These are phyloP conservation scores for Empis livida DNA, from an alignment of 2,888 invertebrate species.

Conservation along the genomic window DNA sequence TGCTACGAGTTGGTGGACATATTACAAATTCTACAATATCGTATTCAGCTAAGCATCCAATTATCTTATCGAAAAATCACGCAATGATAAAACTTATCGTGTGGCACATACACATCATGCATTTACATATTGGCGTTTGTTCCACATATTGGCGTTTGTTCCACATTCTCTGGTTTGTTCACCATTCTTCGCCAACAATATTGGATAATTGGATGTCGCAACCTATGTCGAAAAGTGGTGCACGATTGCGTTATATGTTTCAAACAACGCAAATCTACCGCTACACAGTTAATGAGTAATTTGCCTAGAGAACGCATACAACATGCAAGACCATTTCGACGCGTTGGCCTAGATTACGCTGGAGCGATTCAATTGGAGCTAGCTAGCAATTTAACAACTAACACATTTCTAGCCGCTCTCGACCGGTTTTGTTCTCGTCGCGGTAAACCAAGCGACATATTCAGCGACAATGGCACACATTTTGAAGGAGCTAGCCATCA, in stretches of 20 bases:
- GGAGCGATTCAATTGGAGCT: conserved; percentile 1
- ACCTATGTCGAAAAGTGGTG: not conserved
- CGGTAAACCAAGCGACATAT: not conserved
- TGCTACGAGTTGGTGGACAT: not conserved
- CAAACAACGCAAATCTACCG: not conserved
- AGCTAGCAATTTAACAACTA: not conserved
- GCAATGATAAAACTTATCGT: not conserved
- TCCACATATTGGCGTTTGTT: too few species aligned
- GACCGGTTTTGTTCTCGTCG: not conserved
- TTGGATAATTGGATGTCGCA: conserved; percentile 3
- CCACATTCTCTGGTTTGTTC: not conserved
- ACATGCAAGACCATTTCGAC: too few species aligned
- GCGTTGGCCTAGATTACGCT: conserved; percentile 3
- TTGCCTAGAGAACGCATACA: not conserved
- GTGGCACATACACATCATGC: too few species aligned
- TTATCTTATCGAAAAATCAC: not conserved
- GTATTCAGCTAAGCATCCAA: not conserved
- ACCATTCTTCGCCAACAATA: conserved; percentile 3
- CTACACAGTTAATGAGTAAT: conserved; percentile 1
- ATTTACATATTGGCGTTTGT: conserved; percentile 3
- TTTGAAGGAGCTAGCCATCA: too few species aligned
- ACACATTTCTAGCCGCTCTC: not conserved
- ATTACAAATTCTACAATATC: not conserved
- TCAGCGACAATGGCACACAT: not conserved
- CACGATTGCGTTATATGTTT: conserved; percentile 2